Evolutionary conservation across 2,888 invertebrate genomes (phyloP), one percentile per base, ranked within the genome.

Genomic region (Macrophya annulata): DNA sequence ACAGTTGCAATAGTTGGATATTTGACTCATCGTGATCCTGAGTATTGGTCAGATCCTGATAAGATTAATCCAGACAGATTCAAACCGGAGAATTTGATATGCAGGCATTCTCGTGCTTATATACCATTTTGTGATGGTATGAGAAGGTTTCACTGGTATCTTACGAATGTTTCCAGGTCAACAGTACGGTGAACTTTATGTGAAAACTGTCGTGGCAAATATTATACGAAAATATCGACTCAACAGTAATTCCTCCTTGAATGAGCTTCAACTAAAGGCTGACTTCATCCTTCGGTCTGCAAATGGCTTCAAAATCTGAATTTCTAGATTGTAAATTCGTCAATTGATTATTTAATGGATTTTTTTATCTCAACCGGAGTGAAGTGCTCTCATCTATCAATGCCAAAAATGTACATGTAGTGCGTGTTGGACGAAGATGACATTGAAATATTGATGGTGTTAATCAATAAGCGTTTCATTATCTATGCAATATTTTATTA

Each of bases 1-100:
- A 90, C 90, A 10, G 86, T 95, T 1, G 90, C 89, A n/a, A 90
- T 94, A 43, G 91, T 94, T n/a, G 87, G 94, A 37, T 94, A 94
- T 86, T 92, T 94, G 85, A 90, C 94, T 45, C 94, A 95, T 89
- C 93, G 94, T 43, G 93, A 94, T 89, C 93, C 94, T 2, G 90
- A 92, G 1, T 89, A 94, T 45, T 95, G 94, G 89, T 93, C 94
- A 4, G 90, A 95, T 77, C 94, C 95, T 15, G 89, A 92, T 51
- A 91, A 90, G 85, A 94, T 94, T 86, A 93, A 94, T 87, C 94
- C 94, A 1, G 94, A 94, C 59, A 89, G 94, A 86, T 94, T 94
- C 89, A 88, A 93, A 37, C 92, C 93, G 0, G 93, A 94, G 88
- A 93, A 93, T 72, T 87, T 85, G 0, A 84, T 83, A 72, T 86